Evolutionary conservation across 2,113 vertebrate genomes (phyloP).

Genomic region (Leuciscus idus): DNA sequence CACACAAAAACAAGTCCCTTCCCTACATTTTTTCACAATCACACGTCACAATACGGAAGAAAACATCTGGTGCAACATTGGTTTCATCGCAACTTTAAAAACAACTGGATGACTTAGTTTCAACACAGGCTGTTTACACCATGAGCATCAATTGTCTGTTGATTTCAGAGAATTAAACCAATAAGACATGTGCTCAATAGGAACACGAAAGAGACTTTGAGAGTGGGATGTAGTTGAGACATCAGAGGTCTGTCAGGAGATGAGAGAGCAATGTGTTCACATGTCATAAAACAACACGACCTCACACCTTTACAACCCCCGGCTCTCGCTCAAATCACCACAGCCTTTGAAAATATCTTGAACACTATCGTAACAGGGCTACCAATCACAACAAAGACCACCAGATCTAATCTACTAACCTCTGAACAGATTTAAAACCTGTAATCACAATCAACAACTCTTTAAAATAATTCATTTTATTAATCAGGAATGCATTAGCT

Average conservation of each 20-base stretch:
- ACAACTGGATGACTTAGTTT: neutral
- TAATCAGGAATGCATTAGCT: no score
- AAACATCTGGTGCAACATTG: no score
- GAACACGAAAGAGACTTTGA: neutral
- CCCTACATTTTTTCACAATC: no score
- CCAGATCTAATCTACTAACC: conserved; percentile 1
- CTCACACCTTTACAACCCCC: neutral
- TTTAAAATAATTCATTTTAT: neutral
- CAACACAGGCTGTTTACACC: neutral
- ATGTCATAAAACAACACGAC: neutral
- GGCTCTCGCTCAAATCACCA: neutral
- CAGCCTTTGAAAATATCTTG: neutral
- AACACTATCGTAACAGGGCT: neutral
- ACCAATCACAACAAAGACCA: neutral
- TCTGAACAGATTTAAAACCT: neutral
- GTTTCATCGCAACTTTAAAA: no score
- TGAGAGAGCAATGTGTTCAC: conserved; percentile 10
- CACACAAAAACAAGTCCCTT: no score
- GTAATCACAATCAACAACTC: neutral
- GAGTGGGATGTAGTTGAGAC: neutral
- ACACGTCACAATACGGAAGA: no score
- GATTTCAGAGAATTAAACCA: neutral
- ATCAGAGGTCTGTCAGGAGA: conserved; percentile 5
- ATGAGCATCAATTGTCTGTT: neutral
- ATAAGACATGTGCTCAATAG: neutral